Conservation (phyloP, 1,140 invertebrate genomes). For the Drosophila ficusphila region DNA sequence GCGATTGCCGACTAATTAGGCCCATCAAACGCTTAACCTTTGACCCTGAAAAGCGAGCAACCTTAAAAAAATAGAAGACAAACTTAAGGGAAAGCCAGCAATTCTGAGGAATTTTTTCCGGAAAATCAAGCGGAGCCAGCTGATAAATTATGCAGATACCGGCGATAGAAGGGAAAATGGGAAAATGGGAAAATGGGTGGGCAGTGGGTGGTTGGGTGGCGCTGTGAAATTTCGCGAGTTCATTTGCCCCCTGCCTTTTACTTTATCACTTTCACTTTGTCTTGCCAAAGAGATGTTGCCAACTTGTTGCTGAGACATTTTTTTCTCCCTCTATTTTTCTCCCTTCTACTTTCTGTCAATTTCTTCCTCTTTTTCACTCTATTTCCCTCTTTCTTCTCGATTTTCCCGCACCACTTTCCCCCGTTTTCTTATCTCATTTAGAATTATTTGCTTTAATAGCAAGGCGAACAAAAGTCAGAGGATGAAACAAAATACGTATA, state of each 20-base stretch:
- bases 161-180: conserved; percentile 1
- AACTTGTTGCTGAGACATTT: conserved; percentile 70
- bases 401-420: no score
- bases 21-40: conserved; percentile 48
- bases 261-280: conserved; percentile 67
- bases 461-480: conserved; percentile 33
- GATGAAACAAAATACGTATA: conserved; percentile 4
- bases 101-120: conserved; percentile 33
- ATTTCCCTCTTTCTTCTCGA: background rate
- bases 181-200: background rate
- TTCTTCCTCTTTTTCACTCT: background rate
- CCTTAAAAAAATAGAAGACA: background rate
- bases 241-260: conserved; percentile 41
- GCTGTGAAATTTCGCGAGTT: conserved; percentile 68
- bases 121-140: conserved; percentile 25
- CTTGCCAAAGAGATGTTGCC: conserved; percentile 67
- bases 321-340: conserved; percentile 5
- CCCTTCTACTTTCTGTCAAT: background rate
- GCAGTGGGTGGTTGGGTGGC: background rate
- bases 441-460: conserved; percentile 79
- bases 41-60: conserved; percentile 37
- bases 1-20: conserved; percentile 26
- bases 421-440: conserved; percentile 71
- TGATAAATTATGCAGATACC: conserved; percentile 76
- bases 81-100: conserved; percentile 38